These are phyloP conservation scores for Andricus curvator DNA, from an alignment of 2,888 invertebrate species.

Conservation along the genomic window DNA sequence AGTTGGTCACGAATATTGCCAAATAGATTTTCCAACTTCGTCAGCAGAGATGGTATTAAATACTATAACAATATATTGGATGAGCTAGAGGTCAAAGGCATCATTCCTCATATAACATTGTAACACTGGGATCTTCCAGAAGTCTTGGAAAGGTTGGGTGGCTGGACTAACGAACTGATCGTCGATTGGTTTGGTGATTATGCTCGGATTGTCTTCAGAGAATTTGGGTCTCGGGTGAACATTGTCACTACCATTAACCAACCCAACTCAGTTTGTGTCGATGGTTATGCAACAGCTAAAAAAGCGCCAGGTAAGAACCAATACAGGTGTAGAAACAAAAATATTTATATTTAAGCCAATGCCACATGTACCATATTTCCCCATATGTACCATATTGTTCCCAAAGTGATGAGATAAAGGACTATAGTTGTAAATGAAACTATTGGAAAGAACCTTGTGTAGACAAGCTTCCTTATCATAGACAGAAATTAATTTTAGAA, in stretches of 20 bases:
- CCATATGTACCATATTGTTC: no score
- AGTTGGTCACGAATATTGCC: conserved; percentile 86
- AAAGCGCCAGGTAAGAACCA: neutral
- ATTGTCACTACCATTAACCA: conserved; percentile 87
- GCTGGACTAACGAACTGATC: conserved; percentile 83
- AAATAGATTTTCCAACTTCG: conserved; percentile 79
- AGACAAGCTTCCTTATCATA: no score
- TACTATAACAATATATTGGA: conserved; percentile 84
- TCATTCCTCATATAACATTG: conserved; percentile 83
- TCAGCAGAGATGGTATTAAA: conserved; percentile 81
- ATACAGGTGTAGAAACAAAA: no score
- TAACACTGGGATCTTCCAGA: conserved; percentile 86
- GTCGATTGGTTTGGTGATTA: conserved; percentile 83
- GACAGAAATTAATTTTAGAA: no score
- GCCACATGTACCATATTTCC: no score
- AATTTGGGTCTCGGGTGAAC: conserved; percentile 79
- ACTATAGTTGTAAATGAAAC: no score
- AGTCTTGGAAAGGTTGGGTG: conserved; percentile 80
- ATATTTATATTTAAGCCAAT: no score
- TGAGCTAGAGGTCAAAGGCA: conserved; percentile 80
- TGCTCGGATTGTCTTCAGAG: conserved; percentile 80
- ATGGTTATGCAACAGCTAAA: neutral
- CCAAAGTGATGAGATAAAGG: no score
- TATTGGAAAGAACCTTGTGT: no score
- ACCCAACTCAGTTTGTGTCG: conserved; percentile 69